phyloP scores from a whole-genome alignment of 30 jellyfish, hydroid and myxozoan genomes.

The Aurelia aurita region DNA sequence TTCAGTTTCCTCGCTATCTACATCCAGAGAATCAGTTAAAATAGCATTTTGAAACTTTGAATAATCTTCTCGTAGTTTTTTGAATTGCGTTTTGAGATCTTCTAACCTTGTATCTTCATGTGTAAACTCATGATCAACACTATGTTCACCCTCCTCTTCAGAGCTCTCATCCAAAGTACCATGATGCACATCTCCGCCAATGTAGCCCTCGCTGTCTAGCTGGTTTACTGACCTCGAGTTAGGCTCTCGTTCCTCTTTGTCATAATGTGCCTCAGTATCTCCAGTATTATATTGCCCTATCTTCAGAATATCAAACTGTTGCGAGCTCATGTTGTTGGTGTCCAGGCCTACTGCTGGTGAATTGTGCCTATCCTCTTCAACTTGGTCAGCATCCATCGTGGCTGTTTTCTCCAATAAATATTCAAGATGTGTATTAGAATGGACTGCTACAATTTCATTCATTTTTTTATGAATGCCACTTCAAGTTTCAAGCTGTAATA shows the following conservation, averaged over 20 bases:
- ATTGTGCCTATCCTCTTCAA: neutral
- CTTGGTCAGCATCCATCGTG: neutral
- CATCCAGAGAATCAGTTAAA: slow-evolving; percentile 39
- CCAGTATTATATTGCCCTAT: slow-evolving; percentile 21
- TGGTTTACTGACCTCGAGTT: too few relatives aligned
- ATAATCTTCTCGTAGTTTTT: slow-evolving; percentile 21
- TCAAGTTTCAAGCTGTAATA: too few relatives aligned
- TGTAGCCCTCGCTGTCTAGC: slow-evolving; percentile 2
- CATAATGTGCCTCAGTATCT: neutral
- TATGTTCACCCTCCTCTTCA: neutral
- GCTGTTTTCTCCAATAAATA: slow-evolving; percentile 21
- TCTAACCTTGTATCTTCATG: neutral
- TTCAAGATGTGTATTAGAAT: slow-evolving; percentile 40
- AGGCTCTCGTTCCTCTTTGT: too few relatives aligned
- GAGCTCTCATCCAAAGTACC: neutral
- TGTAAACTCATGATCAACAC: neutral
- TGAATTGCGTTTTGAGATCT: slow-evolving; percentile 2
- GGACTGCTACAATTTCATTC: slow-evolving; percentile 51
- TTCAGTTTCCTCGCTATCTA: neutral
- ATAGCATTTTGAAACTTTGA: neutral
- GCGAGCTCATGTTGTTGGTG: neutral
- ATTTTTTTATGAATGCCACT: neutral
- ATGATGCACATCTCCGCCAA: neutral
- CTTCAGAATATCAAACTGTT: slow-evolving; percentile 24
- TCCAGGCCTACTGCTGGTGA: neutral